Base-by-base conservation (phyloP, 53 echinoderm and acorn worm genomes). In the Zoroaster sp. region DNA sequence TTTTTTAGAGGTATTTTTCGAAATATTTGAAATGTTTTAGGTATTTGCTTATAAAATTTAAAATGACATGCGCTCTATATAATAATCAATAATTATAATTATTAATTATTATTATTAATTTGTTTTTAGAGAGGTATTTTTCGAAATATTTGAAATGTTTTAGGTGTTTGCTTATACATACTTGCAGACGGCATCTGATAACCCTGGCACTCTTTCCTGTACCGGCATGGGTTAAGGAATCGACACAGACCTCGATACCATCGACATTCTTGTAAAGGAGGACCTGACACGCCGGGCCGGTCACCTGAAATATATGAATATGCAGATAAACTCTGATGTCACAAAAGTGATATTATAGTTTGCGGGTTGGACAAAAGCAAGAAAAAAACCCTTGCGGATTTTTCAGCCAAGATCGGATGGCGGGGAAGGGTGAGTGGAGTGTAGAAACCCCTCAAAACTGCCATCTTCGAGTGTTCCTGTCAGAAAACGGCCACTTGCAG, bases 151-250 rank as follows among this genome's bases (percentile, higher is more conserved):
- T 6, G 15, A 13, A 47, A 47, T 47, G 15, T 13, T 23, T 9
- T 55, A 23, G 1, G 6, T 21, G 20, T 59, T 44, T 9, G 21
- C 81, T 80, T n/a, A n/a, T n/a, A n/a, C n/a, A n/a, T 41, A 81
- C 81, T 30, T 41, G 67, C 81, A 81, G 13, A 66, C 81, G 39
- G 81, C 81, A 67, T 81, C 81, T 2, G 81, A 31, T 81, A 81
- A 0, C 45, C 81, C 18, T 1, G 66, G 43, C 81, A 81, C 28
- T 67, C 81, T 33, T 32, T n/a, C 32, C 23, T 42, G 31, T 40
- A 42, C 81, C 66, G 66, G 67, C 81, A 81, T 11, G 81, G 81
- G 43, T 68, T 81, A 41, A 81, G 15, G 81, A 81, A 45, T 66
- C 81, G 66, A 43, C 81, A 81, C 40, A 81, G 43, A 2, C 7